A percentile compares a stretch with the other conserved stretches of the same genome.
Conservation (phyloP, 1,140 invertebrate species). For the Drosophila ficusphila region DNA sequence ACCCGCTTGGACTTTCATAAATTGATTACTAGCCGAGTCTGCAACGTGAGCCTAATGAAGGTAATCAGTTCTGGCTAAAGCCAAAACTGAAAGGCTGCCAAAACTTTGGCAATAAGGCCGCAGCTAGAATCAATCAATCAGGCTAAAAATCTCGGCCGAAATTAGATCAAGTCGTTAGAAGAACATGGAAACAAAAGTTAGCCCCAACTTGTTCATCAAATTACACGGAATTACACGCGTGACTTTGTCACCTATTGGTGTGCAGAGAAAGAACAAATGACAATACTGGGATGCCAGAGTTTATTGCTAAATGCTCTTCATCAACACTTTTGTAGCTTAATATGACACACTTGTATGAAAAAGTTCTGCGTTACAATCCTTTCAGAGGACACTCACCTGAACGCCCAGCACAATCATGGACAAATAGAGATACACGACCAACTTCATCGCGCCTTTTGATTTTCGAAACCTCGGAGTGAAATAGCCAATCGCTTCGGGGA, state of each 20-base stretch:
- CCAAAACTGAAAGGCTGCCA: constrained; percentile 22
- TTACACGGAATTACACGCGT: constrained; percentile 50
- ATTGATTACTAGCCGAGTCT: constrained; percentile 51
- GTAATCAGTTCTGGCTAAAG: constrained; percentile 49
- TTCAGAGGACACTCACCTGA: constrained; percentile 77
- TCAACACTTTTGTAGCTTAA: not conserved
- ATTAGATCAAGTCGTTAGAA: constrained; percentile 59
- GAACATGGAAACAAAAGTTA: constrained; percentile 46
- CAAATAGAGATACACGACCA: constrained; percentile 69
- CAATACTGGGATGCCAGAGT: too few species aligned
- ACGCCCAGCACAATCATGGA: constrained; percentile 77
- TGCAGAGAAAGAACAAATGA: not conserved
- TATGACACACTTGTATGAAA: not conserved
- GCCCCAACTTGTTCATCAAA: constrained; percentile 73
- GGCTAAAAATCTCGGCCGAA: constrained; percentile 24
- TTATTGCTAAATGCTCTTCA: not conserved
- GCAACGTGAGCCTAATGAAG: constrained; percentile 70
- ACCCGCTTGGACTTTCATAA: constrained; percentile 43
- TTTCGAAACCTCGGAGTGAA: constrained; percentile 22
- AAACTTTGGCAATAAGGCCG: constrained; percentile 66
- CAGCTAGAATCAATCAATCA: constrained; percentile 61
- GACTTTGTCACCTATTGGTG: not conserved
- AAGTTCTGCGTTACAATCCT: too few species aligned
- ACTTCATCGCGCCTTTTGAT: constrained; percentile 56
- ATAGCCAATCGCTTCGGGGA: constrained; percentile 32